These are phyloP conservation scores for Calyptomena viridis DNA, from an alignment of 2,113 vertebrate species.

Conservation along the genomic window DNA sequence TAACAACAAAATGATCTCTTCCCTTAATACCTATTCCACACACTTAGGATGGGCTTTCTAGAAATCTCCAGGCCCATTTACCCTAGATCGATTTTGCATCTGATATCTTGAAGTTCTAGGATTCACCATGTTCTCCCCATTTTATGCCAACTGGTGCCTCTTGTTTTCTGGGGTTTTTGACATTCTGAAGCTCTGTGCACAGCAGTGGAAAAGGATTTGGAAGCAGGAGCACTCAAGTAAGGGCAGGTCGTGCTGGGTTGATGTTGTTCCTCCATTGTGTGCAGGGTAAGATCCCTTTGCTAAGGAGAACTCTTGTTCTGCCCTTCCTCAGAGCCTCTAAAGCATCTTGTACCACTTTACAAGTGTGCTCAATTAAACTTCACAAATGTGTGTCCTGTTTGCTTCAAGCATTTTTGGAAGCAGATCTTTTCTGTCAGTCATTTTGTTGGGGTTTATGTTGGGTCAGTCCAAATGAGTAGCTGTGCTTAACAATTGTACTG, in stretches of 20 bases:
- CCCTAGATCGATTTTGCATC: background rate
- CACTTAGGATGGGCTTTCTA: background rate
- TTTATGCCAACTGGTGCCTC: background rate
- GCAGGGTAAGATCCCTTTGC: background rate
- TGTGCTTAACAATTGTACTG: background rate
- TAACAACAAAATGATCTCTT: background rate
- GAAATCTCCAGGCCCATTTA: background rate
- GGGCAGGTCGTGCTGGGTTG: background rate
- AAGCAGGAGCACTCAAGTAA: background rate
- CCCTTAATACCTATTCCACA: background rate
- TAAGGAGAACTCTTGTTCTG: background rate
- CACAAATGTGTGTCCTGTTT: background rate
- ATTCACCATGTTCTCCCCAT: background rate
- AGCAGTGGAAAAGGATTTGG: background rate
- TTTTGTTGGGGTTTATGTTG: background rate
- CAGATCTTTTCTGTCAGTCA: background rate
- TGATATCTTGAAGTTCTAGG: background rate
- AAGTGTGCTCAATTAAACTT: background rate
- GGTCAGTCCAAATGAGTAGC: background rate
- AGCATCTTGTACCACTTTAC: background rate
- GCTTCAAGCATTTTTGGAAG: background rate
- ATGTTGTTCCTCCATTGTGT: accelerated
- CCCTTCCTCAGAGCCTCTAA: background rate
- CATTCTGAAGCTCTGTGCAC: background rate
- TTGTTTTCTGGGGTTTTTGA: background rate